phyloP scores from a whole-genome alignment of 2,797 vertebrate genomes.

The Paratrypauchen microcephalus region DNA sequence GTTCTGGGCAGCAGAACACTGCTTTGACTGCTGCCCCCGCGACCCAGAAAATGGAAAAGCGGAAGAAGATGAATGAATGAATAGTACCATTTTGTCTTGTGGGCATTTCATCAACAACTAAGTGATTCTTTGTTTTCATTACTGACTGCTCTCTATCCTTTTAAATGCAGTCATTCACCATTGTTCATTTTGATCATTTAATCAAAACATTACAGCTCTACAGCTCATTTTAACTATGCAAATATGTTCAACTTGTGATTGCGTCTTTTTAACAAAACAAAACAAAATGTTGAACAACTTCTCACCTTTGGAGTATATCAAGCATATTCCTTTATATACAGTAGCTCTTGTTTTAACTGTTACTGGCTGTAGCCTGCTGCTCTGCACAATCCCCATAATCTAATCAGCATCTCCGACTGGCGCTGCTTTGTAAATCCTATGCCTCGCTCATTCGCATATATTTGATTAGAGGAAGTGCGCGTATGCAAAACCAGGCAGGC shows the following conservation, averaged over 20 bases:
- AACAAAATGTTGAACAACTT: constrained; percentile 27
- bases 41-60: too few relatives aligned
- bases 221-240: constrained; percentile 10
- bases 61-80: too few relatives aligned
- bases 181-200: constrained; percentile 35
- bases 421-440: constrained; percentile 61
- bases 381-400: constrained; percentile 57
- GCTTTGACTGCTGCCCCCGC: too few relatives aligned
- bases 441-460: constrained; percentile 42
- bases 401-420: constrained; percentile 59
- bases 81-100: constrained; percentile 5
- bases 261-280: constrained; percentile 19
- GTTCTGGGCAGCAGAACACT: too few relatives aligned
- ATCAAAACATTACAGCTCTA: constrained; percentile 8
- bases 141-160: constrained; percentile 43
- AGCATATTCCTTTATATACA: constrained; percentile 14
- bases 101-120: constrained; percentile 33
- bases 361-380: constrained; percentile 35
- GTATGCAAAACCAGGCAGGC: constrained; percentile 58
- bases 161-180: constrained; percentile 32
- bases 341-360: constrained; percentile 15
- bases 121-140: constrained; percentile 40
- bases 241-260: constrained; percentile 36
- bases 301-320: constrained; percentile 16
- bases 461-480: constrained; percentile 58